phyloP scores from a whole-genome alignment of 2,113 vertebrate genomes.

The Isurus oxyrinchus region DNA sequence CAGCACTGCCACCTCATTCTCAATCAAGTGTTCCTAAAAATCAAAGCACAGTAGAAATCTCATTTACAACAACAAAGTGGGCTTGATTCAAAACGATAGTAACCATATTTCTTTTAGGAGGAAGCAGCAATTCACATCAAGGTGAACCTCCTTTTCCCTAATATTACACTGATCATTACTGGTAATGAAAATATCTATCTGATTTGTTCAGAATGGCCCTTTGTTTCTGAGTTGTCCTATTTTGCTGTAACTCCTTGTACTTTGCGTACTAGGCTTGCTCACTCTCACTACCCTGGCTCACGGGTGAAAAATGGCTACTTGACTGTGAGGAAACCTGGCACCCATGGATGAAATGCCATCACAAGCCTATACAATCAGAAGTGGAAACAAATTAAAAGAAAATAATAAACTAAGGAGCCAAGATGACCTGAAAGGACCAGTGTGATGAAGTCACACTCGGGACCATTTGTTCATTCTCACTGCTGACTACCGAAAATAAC shows the following conservation, averaged over 20 bases:
- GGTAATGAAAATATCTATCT: background rate
- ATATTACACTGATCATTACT: background rate
- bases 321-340: background rate
- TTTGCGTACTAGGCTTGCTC: background rate
- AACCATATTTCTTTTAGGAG: background rate
- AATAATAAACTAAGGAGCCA: background rate
- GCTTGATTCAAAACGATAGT: background rate
- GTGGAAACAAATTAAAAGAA: background rate
- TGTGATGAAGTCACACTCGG: background rate
- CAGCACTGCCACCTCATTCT: constrained; percentile 90
- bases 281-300: background rate
- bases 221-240: background rate
- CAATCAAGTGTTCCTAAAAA: constrained; percentile 86
- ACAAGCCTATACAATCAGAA: background rate
- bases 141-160: background rate
- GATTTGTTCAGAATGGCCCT: background rate
- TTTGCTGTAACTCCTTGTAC: background rate
- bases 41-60: background rate
- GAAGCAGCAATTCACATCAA: background rate
- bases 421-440: background rate
- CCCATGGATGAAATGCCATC: background rate
- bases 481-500: background rate
- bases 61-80: background rate
- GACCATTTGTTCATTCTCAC: background rate
- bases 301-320: background rate